These are phyloP conservation scores for Limenitis camilla DNA, from an alignment of 2,888 invertebrate species.

Conservation along the genomic window DNA sequence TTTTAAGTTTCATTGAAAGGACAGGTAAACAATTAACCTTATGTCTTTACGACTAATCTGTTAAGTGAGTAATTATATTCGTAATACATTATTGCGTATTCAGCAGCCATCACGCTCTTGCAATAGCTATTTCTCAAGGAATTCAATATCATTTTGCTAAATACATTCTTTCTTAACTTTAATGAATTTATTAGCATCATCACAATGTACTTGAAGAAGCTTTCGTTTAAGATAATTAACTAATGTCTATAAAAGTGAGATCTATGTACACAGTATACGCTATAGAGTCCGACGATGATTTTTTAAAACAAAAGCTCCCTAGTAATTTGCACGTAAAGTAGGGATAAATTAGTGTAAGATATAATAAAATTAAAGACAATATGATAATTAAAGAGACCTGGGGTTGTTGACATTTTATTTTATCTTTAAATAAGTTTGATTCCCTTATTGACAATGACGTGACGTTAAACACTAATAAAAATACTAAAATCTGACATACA, in stretches of 20 bases:
- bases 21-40: conserved; percentile 1
- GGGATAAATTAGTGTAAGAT: too few species aligned
- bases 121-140: conserved; percentile 7
- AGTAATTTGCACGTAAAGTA: too few species aligned
- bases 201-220: not conserved
- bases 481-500: too few species aligned
- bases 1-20: not conserved
- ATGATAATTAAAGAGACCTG: too few species aligned
- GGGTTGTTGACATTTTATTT: too few species aligned
- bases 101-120: conserved; percentile 1
- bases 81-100: conserved; percentile 11
- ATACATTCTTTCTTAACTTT: not conserved
- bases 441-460: too few species aligned
- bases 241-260: not conserved
- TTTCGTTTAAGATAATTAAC: conserved; percentile 5
- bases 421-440: too few species aligned
- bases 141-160: not conserved
- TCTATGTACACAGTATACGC: too few species aligned
- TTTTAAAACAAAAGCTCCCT: too few species aligned
- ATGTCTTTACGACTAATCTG: conserved; percentile 2
- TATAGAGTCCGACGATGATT: too few species aligned
- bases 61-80: conserved; percentile 1
- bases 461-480: too few species aligned
- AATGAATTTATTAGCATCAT: not conserved
- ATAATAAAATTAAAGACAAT: too few species aligned